Conservation (phyloP, 2,113 vertebrate genomes). For the Mormoops blainvillei region DNA sequence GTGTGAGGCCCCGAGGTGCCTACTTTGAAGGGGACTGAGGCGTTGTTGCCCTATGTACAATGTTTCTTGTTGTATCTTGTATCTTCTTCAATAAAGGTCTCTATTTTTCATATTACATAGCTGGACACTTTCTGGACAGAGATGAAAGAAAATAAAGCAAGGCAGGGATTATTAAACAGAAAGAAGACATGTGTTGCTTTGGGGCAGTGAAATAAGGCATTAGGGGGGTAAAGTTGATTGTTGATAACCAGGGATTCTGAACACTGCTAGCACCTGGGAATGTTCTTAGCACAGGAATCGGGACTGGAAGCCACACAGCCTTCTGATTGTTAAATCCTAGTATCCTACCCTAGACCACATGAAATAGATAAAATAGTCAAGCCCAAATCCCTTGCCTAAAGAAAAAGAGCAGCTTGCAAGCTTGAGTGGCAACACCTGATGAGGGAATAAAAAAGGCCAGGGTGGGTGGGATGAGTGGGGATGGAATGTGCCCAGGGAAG, state of each 20-base stretch:
- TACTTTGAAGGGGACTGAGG: too few species aligned
- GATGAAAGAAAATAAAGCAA: background rate
- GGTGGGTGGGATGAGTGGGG: background rate
- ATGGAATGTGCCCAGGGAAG: background rate
- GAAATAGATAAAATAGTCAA: background rate
- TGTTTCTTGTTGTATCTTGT: too few species aligned
- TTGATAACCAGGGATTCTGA: background rate
- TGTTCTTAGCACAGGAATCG: background rate
- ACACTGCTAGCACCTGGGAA: background rate
- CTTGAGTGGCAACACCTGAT: background rate
- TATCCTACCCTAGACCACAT: background rate
- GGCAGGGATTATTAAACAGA: background rate
- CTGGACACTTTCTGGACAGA: background rate
- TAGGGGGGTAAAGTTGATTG: background rate
- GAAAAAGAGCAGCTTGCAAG: background rate
- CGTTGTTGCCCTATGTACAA: too few species aligned
- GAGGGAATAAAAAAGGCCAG: background rate
- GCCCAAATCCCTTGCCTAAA: background rate
- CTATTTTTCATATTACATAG: too few species aligned
- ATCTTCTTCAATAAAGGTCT: too few species aligned
- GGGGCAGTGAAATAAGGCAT: background rate
- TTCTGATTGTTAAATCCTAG: slow-evolving; percentile 3
- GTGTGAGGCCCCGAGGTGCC: too few species aligned
- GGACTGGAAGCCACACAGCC: background rate
- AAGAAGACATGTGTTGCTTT: background rate